These are phyloP conservation scores for Indicator maculatus DNA, from an alignment of 2,113 vertebrate species.

Conservation along the genomic window DNA sequence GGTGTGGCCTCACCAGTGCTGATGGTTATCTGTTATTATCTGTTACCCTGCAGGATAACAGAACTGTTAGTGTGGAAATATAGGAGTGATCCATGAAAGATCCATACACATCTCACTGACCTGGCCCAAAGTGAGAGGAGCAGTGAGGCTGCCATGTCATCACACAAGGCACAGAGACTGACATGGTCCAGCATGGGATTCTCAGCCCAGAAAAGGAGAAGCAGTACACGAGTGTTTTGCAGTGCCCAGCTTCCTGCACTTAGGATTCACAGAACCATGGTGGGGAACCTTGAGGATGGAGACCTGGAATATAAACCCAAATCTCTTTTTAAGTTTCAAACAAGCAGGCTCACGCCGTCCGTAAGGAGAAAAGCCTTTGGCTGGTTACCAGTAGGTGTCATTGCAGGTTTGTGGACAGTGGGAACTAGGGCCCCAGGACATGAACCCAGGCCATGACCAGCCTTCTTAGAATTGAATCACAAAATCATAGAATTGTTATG, in stretches of 20 bases:
- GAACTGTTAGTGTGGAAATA: background rate
- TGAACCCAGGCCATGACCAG: background rate
- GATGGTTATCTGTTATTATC: too few species aligned
- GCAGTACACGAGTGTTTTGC: background rate
- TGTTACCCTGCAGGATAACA: background rate
- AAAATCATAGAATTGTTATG: too few species aligned
- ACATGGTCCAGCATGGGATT: accelerated
- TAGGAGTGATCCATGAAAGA: background rate
- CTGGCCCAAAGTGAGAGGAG: background rate
- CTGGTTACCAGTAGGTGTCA: conserved; percentile 64
- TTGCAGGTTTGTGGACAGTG: conserved; percentile 19
- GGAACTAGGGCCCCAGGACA: background rate
- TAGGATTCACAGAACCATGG: background rate
- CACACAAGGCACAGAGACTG: background rate
- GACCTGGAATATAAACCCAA: accelerated
- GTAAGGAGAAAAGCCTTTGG: background rate
- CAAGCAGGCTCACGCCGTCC: background rate
- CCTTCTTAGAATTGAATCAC: background rate
- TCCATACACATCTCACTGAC: background rate
- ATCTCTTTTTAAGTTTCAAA: accelerated
- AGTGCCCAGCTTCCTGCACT: background rate
- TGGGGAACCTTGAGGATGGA: background rate
- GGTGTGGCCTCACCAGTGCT: too few species aligned
- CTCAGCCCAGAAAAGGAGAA: background rate
- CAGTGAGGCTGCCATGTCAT: background rate